Percentiles rank a stretch among this genome's conserved stretches.
phyloP scores from a whole-genome alignment of 2,888 invertebrate species.

The Parapristionchus giblindavisi region DNA sequence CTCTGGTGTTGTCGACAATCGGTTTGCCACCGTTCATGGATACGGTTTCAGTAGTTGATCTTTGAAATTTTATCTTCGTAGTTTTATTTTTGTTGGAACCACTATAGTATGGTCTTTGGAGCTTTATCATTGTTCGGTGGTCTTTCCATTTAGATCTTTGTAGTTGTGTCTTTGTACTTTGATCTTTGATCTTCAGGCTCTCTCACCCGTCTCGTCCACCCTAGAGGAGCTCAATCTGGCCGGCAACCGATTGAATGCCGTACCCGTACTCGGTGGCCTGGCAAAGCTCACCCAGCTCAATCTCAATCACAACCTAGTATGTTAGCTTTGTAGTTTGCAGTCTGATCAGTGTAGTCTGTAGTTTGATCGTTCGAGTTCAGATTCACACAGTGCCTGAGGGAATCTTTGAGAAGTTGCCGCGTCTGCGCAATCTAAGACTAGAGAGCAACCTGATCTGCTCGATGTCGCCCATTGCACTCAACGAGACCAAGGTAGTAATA shows the following conservation, averaged over 20 bases:
- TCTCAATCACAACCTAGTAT: constrained; percentile 79
- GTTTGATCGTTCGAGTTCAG: constrained; percentile 39
- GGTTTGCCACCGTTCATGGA: no score
- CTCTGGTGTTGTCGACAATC: no score
- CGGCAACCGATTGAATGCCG: constrained; percentile 82
- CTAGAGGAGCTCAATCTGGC: constrained; percentile 84
- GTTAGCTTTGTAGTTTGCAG: background rate
- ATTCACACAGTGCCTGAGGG: constrained; percentile 47
- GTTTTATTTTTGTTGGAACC: no score
- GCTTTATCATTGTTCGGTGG: background rate
- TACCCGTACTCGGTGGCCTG: constrained; percentile 86
- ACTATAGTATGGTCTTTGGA: background rate
- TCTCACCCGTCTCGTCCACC: constrained; percentile 41
- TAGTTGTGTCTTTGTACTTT: no score
- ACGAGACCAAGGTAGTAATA: constrained; percentile 50
- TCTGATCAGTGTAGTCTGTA: background rate
- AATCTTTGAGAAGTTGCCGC: constrained; percentile 43
- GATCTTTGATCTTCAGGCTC: background rate
- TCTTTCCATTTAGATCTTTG: background rate
- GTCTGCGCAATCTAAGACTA: constrained; percentile 56
- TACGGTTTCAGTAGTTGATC: no score
- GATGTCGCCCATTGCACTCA: constrained; percentile 52
- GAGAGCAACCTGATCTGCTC: constrained; percentile 58
- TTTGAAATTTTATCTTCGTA: no score
- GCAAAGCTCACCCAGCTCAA: constrained; percentile 80